Evolutionary conservation across 2,888 invertebrate species (phyloP).

Genomic region (Phytoseiulus persimilis): DNA sequence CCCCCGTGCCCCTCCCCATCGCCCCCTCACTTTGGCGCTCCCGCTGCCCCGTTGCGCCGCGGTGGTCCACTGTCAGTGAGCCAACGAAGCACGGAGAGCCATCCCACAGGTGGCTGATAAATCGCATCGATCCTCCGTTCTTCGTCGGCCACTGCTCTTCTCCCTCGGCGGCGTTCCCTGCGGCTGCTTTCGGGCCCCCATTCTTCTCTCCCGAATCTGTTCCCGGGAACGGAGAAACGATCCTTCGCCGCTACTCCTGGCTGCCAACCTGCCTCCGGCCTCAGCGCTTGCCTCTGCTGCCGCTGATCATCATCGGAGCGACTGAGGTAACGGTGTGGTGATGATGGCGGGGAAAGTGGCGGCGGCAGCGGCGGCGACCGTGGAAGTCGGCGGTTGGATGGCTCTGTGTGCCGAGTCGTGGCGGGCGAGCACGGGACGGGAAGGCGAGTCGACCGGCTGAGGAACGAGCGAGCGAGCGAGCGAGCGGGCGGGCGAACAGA

Average conservation of each 20-base stretch:
- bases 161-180: background rate
- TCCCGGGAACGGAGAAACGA: background rate
- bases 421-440: background rate
- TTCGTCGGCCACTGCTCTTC: background rate
- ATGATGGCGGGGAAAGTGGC: background rate
- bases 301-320: background rate
- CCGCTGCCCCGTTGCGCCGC: background rate
- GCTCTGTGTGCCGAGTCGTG: background rate
- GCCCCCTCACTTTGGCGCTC: background rate
- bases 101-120: conserved; percentile 37
- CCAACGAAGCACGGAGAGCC: background rate
- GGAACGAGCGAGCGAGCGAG: background rate
- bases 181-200: background rate
- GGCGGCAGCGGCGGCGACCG: conserved; percentile 8
- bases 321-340: background rate
- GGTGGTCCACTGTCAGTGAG: background rate
- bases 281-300: background rate
- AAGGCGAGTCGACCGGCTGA: background rate
- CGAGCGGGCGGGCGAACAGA: background rate
- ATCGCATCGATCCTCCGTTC: conserved; percentile 33
- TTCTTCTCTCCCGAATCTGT: background rate
- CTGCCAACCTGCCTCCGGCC: background rate
- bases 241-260: conserved; percentile 8
- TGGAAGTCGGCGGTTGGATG: background rate
- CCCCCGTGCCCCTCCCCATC: background rate